Percentiles rank a stretch among this genome's conserved stretches.
Evolutionary conservation across 2,113 vertebrate species (phyloP).

Genomic region (Ailuropoda melanoleuca): DNA sequence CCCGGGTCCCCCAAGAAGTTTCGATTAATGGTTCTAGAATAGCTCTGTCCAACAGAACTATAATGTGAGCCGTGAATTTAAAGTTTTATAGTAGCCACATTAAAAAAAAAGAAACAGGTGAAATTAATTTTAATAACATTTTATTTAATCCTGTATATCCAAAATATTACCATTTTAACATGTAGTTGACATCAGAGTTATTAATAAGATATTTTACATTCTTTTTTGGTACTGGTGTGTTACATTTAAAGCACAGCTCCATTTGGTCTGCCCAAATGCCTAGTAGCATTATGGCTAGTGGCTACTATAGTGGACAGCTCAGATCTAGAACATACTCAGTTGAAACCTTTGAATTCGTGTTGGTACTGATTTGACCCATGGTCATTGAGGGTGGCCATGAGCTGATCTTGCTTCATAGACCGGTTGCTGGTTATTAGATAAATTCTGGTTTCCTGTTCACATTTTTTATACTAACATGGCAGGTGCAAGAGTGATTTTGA

Average conservation of each 20-base stretch:
- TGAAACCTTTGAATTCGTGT: background rate
- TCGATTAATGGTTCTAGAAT: background rate
- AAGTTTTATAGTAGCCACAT: background rate
- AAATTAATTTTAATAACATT: background rate
- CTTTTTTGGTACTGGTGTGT: background rate
- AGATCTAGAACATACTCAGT: background rate
- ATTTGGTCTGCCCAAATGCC: background rate
- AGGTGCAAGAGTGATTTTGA: background rate
- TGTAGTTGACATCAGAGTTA: background rate
- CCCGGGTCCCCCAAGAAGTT: background rate
- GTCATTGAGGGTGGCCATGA: background rate
- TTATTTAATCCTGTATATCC: background rate
- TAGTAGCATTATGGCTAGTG: background rate
- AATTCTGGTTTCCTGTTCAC: background rate
- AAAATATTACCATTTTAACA: background rate
- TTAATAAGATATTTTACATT: background rate
- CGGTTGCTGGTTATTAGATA: background rate
- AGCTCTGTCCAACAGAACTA: background rate
- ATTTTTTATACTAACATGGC: background rate
- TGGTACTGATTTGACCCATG: background rate
- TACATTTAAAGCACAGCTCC: background rate
- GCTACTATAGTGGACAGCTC: background rate
- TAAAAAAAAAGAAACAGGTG: background rate
- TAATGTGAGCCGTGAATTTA: background rate
- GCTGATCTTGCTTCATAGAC: background rate